Conservation (phyloP, 2,888 invertebrate species). For the Acronicta psi region DNA sequence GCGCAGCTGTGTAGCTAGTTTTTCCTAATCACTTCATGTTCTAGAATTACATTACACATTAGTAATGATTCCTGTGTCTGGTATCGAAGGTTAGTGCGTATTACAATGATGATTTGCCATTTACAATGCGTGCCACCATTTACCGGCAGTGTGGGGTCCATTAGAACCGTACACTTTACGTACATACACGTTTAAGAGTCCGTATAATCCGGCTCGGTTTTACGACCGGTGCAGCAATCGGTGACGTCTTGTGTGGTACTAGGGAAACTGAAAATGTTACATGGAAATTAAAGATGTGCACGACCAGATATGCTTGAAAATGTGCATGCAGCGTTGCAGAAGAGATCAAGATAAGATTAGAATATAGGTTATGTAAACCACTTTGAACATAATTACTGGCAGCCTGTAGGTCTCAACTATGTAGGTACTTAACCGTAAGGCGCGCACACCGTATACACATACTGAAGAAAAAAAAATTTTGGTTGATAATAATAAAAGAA, state of each 20-base stretch:
- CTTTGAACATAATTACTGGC: too few relatives aligned
- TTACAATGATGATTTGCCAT: neutral
- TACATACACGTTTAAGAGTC: slow-evolving; percentile 86
- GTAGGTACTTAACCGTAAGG: too few relatives aligned
- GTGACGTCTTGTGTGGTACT: slow-evolving; percentile 70
- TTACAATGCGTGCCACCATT: slow-evolving; percentile 50
- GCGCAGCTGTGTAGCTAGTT: neutral
- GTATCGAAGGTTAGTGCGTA: slow-evolving; percentile 2
- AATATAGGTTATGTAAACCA: too few relatives aligned
- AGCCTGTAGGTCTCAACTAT: too few relatives aligned
- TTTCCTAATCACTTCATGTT: neutral
- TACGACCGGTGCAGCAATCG: slow-evolving; percentile 68
- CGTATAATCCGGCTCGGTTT: slow-evolving; percentile 79
- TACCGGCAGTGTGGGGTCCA: slow-evolving; percentile 46
- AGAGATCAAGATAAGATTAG: too few relatives aligned
- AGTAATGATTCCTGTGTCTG: neutral
- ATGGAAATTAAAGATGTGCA: slow-evolving; percentile 46
- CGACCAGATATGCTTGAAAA: slow-evolving; percentile 21
- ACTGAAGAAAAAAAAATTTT: too few relatives aligned
- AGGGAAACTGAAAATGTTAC: slow-evolving; percentile 77
- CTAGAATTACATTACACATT: neutral
- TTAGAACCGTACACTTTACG: slow-evolving; percentile 70
- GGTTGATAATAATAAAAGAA: too few relatives aligned
- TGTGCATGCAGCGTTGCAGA: slow-evolving; percentile 6
- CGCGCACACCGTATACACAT: too few relatives aligned